A percentile compares a stretch with the other conserved stretches of the same genome.
Evolutionary conservation across 2,888 invertebrate species (phyloP).

Genomic region (Abscondita cerata): DNA sequence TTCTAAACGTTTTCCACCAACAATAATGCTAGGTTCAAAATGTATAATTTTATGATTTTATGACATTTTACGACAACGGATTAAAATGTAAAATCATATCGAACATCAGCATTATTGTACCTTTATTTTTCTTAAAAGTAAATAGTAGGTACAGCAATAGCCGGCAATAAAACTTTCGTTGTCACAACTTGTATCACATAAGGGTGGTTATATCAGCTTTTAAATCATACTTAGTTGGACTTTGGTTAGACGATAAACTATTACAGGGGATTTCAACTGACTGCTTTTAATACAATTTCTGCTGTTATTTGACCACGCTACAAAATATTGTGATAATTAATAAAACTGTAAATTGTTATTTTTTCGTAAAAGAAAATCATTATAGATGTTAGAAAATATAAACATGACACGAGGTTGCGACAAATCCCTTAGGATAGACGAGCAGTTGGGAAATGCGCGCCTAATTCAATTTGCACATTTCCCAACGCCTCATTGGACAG

Average conservation of each 20-base stretch:
- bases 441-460: slow-evolving; percentile 49
- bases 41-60: slow-evolving; percentile 11
- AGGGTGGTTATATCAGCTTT: slow-evolving; percentile 40
- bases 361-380: slow-evolving; percentile 13
- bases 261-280: slow-evolving; percentile 40
- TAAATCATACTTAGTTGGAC: slow-evolving; percentile 54
- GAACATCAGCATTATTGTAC: slow-evolving; percentile 48
- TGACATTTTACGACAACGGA: slow-evolving; percentile 28
- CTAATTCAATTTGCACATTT: slow-evolving; percentile 53
- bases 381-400: slow-evolving; percentile 40
- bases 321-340: slow-evolving; percentile 24
- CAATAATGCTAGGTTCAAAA: slow-evolving; percentile 21
- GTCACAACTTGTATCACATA: slow-evolving; percentile 50
- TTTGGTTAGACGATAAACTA: slow-evolving; percentile 46
- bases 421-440: slow-evolving; percentile 45
- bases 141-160: slow-evolving; percentile 57
- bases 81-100: slow-evolving; percentile 41
- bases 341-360: slow-evolving; percentile 21
- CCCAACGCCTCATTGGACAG: slow-evolving; percentile 51
- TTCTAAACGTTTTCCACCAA: slow-evolving; percentile 17
- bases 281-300: slow-evolving; percentile 39
- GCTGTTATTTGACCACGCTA: slow-evolving; percentile 24
- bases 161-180: slow-evolving; percentile 56
- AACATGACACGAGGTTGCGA: slow-evolving; percentile 50
- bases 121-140: slow-evolving; percentile 42